phyloP scores from a whole-genome alignment of 2,797 vertebrate genomes.

The Falco biarmicus region DNA sequence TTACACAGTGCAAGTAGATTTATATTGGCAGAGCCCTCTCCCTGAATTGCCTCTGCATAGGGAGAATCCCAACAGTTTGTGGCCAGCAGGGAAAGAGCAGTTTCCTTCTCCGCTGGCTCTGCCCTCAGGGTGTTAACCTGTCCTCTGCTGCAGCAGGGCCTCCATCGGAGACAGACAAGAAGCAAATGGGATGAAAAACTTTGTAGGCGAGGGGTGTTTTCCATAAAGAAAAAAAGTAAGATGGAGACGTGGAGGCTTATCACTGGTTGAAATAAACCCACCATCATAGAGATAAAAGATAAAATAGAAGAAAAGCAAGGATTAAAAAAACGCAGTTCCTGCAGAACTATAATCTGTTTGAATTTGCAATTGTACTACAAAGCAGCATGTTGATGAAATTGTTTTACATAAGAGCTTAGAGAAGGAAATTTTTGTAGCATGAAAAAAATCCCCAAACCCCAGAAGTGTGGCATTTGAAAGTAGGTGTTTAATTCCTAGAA shows the following conservation, averaged over 20 bases:
- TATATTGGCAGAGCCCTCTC: background rate
- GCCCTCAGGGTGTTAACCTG: background rate
- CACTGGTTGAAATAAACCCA: background rate
- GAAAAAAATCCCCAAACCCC: background rate
- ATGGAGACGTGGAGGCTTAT: background rate
- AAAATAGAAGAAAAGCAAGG: background rate
- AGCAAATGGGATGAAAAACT: background rate
- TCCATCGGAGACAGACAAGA: background rate
- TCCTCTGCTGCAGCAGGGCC: background rate
- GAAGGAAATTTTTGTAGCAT: background rate
- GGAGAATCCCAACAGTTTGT: background rate
- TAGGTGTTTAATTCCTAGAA: rapidly evolving
- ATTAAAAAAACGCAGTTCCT: background rate
- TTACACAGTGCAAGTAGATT: background rate
- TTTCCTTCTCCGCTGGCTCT: background rate
- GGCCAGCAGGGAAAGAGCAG: background rate
- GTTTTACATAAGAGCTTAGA: background rate
- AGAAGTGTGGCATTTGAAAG: background rate
- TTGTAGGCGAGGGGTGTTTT: background rate
- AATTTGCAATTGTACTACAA: background rate
- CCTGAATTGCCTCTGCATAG: background rate
- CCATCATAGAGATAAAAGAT: background rate
- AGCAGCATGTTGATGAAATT: background rate
- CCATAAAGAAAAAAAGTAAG: rapidly evolving
- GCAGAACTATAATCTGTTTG: background rate